phyloP scores from a whole-genome alignment of 2,888 invertebrate genomes.

The Epistrophe eligans region DNA sequence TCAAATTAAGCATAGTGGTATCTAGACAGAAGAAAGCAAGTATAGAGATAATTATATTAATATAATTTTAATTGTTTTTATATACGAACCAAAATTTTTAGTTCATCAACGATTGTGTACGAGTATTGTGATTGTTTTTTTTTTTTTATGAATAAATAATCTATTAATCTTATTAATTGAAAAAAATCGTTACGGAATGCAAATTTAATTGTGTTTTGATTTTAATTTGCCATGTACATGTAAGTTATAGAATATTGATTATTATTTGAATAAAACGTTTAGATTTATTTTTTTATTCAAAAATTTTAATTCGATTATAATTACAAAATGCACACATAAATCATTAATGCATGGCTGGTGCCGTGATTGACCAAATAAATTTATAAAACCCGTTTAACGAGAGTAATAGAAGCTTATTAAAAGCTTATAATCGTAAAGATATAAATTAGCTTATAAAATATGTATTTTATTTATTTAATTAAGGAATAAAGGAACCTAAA shows the following conservation, averaged over 20 bases:
- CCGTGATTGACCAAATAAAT: too few relatives aligned
- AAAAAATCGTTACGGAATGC: neutral
- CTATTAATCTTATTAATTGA: neutral
- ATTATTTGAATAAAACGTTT: neutral
- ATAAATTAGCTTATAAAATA: too few relatives aligned
- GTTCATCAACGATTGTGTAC: slow-evolving; percentile 4
- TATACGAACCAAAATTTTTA: neutral
- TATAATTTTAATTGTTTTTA: neutral
- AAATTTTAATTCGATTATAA: too few relatives aligned
- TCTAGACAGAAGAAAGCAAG: neutral
- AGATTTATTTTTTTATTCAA: too few relatives aligned
- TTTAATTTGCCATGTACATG: slow-evolving; percentile 23
- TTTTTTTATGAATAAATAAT: slow-evolving; percentile 3
- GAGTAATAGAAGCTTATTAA: too few relatives aligned
- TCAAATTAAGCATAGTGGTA: slow-evolving; percentile 17
- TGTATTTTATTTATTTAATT: too few relatives aligned
- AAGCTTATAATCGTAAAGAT: too few relatives aligned
- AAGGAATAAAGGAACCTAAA: too few relatives aligned
- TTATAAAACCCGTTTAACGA: too few relatives aligned
- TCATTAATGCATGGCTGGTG: too few relatives aligned
- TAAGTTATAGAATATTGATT: neutral
- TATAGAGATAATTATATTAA: neutral
- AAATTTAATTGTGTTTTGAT: neutral
- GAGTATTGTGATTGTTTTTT: slow-evolving; percentile 1
- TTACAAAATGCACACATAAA: too few relatives aligned